Evolutionary conservation across 2,113 vertebrate species (phyloP).

Genomic region (Rhombomys opimus): DNA sequence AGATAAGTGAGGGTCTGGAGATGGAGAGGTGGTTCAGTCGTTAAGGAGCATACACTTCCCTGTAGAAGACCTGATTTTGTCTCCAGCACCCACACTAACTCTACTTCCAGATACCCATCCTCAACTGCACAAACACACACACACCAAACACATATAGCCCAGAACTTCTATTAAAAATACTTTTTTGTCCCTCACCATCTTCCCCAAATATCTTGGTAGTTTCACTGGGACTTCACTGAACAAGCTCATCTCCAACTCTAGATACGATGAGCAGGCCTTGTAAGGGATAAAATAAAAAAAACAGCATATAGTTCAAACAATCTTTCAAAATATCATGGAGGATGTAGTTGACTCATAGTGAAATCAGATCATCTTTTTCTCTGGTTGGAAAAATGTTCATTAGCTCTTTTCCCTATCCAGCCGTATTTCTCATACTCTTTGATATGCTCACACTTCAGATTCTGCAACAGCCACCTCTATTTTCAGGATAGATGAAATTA

Average conservation of each 20-base stretch:
- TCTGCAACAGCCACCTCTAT: not conserved
- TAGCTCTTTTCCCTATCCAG: not conserved
- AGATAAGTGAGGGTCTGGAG: not conserved
- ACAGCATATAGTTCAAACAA: not conserved
- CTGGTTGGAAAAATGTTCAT: not conserved
- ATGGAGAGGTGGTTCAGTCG: not conserved
- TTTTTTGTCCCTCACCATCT: not conserved
- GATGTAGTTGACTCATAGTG: not conserved
- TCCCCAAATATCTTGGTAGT: not conserved
- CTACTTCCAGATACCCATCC: not conserved
- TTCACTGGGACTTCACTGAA: not conserved
- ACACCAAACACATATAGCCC: not conserved
- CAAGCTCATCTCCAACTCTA: not conserved
- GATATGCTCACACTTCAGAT: not conserved
- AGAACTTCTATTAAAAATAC: not conserved
- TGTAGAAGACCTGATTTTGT: not conserved
- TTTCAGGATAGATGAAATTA: not conserved
- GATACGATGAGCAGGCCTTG: not conserved
- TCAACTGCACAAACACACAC: no score
- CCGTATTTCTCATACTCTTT: not conserved
- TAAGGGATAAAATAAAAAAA: not conserved
- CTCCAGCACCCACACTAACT: not conserved
- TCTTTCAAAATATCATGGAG: not conserved
- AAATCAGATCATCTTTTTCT: not conserved
- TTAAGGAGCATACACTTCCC: not conserved